These are phyloP conservation scores for Volucella inanis DNA, from an alignment of 2,888 invertebrate species.

Conservation along the genomic window DNA sequence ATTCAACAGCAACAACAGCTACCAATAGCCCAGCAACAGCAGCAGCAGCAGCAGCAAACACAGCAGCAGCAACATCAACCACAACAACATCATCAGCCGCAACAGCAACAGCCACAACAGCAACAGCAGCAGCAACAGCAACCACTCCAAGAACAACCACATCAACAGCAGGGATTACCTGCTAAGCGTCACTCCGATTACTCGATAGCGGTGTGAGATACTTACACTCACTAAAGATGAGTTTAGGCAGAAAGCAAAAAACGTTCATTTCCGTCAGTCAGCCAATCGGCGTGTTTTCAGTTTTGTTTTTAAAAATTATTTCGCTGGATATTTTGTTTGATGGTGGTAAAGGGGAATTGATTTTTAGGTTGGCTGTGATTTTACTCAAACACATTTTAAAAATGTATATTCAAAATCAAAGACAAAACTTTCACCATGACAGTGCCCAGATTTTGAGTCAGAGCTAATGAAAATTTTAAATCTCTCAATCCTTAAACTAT, in stretches of 20 bases:
- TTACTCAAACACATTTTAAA: too few species aligned
- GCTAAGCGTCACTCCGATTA: conserved; percentile 88
- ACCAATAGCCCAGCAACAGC: conserved; percentile 65
- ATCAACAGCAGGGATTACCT: conserved; percentile 81
- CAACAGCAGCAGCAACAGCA: conserved; percentile 78
- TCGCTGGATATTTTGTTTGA: conserved; percentile 21
- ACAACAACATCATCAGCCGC: conserved; percentile 70
- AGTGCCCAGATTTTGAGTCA: too few species aligned
- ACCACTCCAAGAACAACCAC: conserved; percentile 76
- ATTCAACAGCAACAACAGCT: conserved; percentile 79
- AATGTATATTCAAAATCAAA: conserved; percentile 26
- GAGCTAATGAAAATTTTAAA: too few species aligned
- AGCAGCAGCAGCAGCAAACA: conserved; percentile 50
- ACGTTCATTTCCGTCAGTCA: conserved; percentile 47
- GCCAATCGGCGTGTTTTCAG: conserved; percentile 27
- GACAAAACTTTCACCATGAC: conserved; percentile 60
- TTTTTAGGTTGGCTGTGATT: neutral
- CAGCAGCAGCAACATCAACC: conserved; percentile 78
- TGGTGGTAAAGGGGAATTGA: neutral
- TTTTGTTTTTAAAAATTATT: conserved; percentile 18
- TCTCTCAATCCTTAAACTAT: too few species aligned
- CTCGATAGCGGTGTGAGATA: conserved; percentile 88
- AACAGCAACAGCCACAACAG: conserved; percentile 77
- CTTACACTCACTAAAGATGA: conserved; percentile 29
- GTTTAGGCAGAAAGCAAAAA: conserved; percentile 39